phyloP scores from a whole-genome alignment of 2,113 vertebrate genomes.

The Labrus mixtus region DNA sequence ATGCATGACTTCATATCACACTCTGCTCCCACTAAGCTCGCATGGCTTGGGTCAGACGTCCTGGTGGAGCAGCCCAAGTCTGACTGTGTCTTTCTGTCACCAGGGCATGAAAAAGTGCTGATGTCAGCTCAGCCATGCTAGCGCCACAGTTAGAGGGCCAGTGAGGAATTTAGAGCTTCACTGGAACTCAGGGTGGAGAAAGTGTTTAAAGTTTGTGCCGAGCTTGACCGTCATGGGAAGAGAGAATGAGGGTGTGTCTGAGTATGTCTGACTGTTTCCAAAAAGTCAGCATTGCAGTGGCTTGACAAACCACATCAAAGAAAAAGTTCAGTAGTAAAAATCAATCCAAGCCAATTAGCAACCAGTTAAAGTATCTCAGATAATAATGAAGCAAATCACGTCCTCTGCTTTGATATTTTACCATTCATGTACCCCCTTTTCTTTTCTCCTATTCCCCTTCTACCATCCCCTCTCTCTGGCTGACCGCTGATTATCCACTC shows the following conservation, averaged over 20 bases:
- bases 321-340: slow-evolving; percentile 13
- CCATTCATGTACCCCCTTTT: slow-evolving; percentile 1
- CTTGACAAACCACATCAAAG: slow-evolving; percentile 47
- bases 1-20: slow-evolving; percentile 34
- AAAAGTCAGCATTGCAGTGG: slow-evolving; percentile 42
- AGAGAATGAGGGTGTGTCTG: slow-evolving; percentile 51
- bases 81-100: slow-evolving; percentile 68
- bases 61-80: slow-evolving; percentile 47
- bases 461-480: neutral
- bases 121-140: slow-evolving; percentile 61
- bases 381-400: slow-evolving; percentile 19
- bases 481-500: slow-evolving; percentile 21
- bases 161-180: slow-evolving; percentile 80
- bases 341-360: slow-evolving; percentile 42
- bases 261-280: slow-evolving; percentile 38
- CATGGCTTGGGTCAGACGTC: slow-evolving; percentile 29
- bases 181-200: slow-evolving; percentile 54
- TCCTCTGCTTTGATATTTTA: slow-evolving; percentile 40
- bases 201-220: slow-evolving; percentile 48
- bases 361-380: slow-evolving; percentile 18
- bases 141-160: slow-evolving; percentile 66
- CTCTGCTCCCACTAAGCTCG: slow-evolving; percentile 27
- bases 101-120: slow-evolving; percentile 71
- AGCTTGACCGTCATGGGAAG: slow-evolving; percentile 33
- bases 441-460: neutral